Evolutionary conservation across 2,797 vertebrate genomes (phyloP), one percentile per base, ranked within the genome.

Genomic region (Sparus aurata): DNA sequence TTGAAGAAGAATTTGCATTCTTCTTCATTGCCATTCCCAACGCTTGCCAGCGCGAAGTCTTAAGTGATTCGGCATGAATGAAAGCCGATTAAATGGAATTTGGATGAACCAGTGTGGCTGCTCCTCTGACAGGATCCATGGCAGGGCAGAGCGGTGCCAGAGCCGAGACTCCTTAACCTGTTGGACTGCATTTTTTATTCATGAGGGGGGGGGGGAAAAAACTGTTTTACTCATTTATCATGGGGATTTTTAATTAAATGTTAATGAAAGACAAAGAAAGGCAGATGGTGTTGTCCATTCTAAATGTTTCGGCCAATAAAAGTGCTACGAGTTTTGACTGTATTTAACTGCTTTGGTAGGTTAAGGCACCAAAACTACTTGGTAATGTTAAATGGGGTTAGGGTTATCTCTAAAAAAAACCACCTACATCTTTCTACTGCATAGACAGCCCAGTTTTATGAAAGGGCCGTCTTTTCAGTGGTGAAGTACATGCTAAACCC

Each of bases 1-100:
- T 85, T 73, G 70, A 90, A 65, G 46, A 81, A 43, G 47, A 54
- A 79, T 85, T 79, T 63, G 62, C 76, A 79, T 84, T 79, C 15
- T 22, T 58, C 74, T 79, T 84, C 69, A 67, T 77, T 82, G 79
- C 18, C 43, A 67, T 80, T 87, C 59, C 47, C 47, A 18, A n/a
- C 73, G 17, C 59, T 50, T 65, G 47, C 50, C 2, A 58, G 65
- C 47, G 69, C 63, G 49, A 67, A 71, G 17, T 27, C 43, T 60
- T 49, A 64, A 80, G 65, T 73, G 75, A 82, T 79, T 87, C 63
- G 64, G 17, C 69, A 62, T 75, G 79, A 73, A 85, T 82, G 46
- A 74, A 76, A 76, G 45, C 41, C 2, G 4, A 80, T 86, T 68
- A 65, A 84, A 75, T 69, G n/a, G 57, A 74, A 78, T 53, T 61